Base-by-base conservation (phyloP, 2,797 vertebrate genomes). In the Sebastes nivosus region DNA sequence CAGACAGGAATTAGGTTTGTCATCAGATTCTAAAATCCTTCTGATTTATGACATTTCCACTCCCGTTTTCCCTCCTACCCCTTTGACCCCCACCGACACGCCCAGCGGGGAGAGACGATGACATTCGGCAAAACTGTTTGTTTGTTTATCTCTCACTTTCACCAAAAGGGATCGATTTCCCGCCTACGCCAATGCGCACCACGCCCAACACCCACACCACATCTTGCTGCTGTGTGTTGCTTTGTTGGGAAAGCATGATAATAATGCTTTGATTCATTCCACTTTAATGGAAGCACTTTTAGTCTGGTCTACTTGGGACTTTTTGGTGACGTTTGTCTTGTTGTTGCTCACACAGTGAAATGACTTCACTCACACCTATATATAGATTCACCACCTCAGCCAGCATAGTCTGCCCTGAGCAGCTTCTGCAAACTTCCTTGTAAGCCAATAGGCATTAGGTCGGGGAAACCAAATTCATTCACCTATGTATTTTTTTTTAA, bases 1-100 rank as follows among this genome's bases (percentile, higher is more conserved):
- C 92, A 95, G 94, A 95, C 93, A 96, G 95, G 94, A 96, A 96
- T 97, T 96, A 90, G 88, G 93, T 96, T 97, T 97, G 95, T 97
- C 96, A 95, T 96, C 97, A 97, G 95, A 97, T 97, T 96, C 95
- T 97, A 96, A 96, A 97, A 97, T 96, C 94, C 91, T 54, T 89
- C 87, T 98, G 97, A 98, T 97, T 97, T 97, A 96, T 93, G 86
- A 92, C 94, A 91, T 96, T 96, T 94, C 91, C 92, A 92, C 88
- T 90, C 81, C 84, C 80, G 88, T 92, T 93, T 93, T 92, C 88
- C 88, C 75, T 74, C 83, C 88, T 80, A 79, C 89, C 85, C 89
- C 88, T 87, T 92, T 95, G 92, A 94, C 93, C 91, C 81, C 72
- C 66, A 6, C 88, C 81, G 59, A 88, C 89, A 90, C 77, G 69